Conservation (phyloP, 2,888 invertebrate genomes). For the Himalopsyche japonica region DNA sequence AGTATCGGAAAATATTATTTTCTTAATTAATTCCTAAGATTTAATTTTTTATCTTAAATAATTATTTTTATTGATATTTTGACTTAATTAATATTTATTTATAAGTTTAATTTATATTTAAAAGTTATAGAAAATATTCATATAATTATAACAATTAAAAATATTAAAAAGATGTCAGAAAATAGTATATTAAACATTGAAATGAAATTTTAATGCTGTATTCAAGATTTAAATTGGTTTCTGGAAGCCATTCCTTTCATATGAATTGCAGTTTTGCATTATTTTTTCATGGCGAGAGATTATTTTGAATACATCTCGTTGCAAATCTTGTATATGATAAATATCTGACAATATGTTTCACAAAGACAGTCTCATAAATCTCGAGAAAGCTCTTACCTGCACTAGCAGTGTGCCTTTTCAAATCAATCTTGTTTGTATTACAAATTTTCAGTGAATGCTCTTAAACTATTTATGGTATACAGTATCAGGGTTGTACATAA, state of each 20-base stretch:
- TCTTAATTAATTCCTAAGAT: too few relatives aligned
- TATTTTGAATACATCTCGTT: neutral
- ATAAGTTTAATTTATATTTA: too few relatives aligned
- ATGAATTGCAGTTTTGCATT: neutral
- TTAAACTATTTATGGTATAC: neutral
- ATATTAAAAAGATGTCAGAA: too few relatives aligned
- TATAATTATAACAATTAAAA: too few relatives aligned
- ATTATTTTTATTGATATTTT: too few relatives aligned
- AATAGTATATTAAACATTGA: too few relatives aligned
- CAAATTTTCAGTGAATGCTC: neutral
- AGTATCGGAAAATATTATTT: too few relatives aligned
- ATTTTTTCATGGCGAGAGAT: neutral
- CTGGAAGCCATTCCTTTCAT: neutral
- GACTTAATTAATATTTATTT: too few relatives aligned
- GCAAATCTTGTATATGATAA: conserved; percentile 16
- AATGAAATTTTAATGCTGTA: too few relatives aligned
- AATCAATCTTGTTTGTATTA: conserved; percentile 21
- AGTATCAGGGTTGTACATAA: neutral
- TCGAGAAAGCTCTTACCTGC: conserved; percentile 11
- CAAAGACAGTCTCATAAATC: conserved; percentile 24
- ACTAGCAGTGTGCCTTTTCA: neutral
- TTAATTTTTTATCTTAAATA: too few relatives aligned
- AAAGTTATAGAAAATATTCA: too few relatives aligned
- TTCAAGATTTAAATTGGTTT: too few relatives aligned
- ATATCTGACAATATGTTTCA: conserved; percentile 22